These are phyloP conservation scores for Montifringilla adamsi DNA, from an alignment of 2,113 vertebrate species.

Conservation along the genomic window DNA sequence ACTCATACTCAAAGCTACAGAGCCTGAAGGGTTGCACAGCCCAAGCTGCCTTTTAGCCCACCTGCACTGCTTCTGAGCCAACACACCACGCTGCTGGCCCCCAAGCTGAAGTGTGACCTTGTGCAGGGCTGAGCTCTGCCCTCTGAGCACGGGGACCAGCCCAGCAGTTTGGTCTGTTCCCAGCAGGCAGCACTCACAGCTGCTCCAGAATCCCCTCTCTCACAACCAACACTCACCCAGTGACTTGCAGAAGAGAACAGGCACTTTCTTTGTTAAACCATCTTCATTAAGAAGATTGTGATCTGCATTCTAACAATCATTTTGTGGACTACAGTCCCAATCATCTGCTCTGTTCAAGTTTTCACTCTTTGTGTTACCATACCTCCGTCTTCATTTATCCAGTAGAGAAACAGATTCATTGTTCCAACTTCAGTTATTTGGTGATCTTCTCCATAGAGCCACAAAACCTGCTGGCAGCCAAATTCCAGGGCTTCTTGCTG, in stretches of 20 bases:
- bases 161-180: not conserved
- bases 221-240: not conserved
- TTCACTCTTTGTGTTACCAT: not conserved
- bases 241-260: not conserved
- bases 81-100: no score
- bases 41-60: not conserved
- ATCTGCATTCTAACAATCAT: not conserved
- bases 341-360: not conserved
- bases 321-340: not conserved
- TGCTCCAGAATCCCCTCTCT: not conserved
- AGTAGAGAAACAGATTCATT: slow-evolving; percentile 94
- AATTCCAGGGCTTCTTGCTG: slow-evolving; percentile 80
- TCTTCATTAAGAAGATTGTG: not conserved
- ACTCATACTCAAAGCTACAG: not conserved
- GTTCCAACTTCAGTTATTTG: slow-evolving; percentile 91
- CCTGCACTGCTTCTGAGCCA: not conserved
- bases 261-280: not conserved
- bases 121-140: not conserved
- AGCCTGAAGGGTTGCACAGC: not conserved
- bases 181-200: not conserved
- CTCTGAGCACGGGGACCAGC: not conserved
- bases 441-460: slow-evolving; percentile 87
- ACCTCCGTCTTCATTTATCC: slow-evolving; percentile 93
- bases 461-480: slow-evolving; percentile 89
- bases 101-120: not conserved